Base-by-base conservation (phyloP, 1,140 invertebrate species). In the Aphidius ervi region DNA sequence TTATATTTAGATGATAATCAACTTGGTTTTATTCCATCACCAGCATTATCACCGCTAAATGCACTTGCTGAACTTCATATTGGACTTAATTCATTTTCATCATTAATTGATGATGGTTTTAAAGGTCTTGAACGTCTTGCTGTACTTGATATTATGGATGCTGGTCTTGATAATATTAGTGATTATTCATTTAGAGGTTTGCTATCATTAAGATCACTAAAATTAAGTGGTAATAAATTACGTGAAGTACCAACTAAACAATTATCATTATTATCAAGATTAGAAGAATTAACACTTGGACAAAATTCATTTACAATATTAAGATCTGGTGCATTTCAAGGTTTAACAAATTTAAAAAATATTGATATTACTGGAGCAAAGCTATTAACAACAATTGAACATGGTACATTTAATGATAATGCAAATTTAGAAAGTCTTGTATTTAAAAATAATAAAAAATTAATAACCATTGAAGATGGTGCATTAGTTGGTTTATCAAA, bases 1-100 rank as follows among this genome's bases (percentile, higher is more conserved):
- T 78, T 97, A 0, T 90, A 91, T 69, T 78, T 96, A 47, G 90
- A 94, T 66, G 90, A 94, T 70, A 97, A 96, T 76, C 87, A 89
- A 55, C 77, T 95, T 43, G 87, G 82, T 62, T 79, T 83, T 0
- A 86, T 94, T 5, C 92, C 92, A 6, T 89, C 88, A 2, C 70
- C 83, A 8, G 86, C 89, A 1, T 87, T 92, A 63, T 82, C 84
- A 9, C 82, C 87, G 0, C 73, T 94, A 61, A 86, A 86, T 43
- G 87, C 86, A 61, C 77, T 94, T 40, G 91, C 90, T 1, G 92
- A 93, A 70, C 76, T 96, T 5, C 90, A 92, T 68, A 82, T 95
- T 20, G 92, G 91, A 2, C 82, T 89, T 62, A 96, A 96, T 70
- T 86, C 85, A 0, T 92, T 96, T 61, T 84, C 86, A 3, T 78